Conservation (phyloP, 2,113 vertebrate genomes). For the Odontophorus gujanensis region DNA sequence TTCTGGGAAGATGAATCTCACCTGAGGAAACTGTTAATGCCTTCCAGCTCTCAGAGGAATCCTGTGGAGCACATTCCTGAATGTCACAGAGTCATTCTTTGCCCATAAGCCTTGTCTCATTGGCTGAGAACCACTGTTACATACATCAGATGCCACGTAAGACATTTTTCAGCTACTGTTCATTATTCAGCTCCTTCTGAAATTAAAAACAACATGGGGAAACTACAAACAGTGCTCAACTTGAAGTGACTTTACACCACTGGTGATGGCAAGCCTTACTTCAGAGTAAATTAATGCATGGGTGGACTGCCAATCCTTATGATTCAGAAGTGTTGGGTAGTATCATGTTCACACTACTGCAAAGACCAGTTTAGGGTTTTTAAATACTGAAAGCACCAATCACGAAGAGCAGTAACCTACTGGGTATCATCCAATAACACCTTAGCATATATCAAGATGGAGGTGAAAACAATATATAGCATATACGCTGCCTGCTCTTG, state of each 20-base stretch:
- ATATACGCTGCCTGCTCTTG: not conserved
- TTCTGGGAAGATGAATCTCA: not conserved
- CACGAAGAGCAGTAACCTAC: not conserved
- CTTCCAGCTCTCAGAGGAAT: not conserved
- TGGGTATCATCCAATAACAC: not conserved
- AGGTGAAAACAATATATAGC: not conserved
- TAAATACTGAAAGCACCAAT: not conserved
- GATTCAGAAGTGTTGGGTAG: not conserved
- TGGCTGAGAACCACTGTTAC: not conserved
- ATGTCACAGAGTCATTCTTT: not conserved
- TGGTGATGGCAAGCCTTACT: not conserved
- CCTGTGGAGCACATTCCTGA: not conserved
- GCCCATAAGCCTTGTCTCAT: not conserved
- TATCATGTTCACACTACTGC: not conserved
- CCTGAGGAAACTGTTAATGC: not conserved
- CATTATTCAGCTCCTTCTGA: not conserved
- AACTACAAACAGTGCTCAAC: not conserved
- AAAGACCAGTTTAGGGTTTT: not conserved
- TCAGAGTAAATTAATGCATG: not conserved
- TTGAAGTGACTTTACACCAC: not conserved
- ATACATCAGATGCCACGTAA: not conserved
- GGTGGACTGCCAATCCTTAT: not conserved
- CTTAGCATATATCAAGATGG: not conserved
- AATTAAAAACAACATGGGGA: not conserved
- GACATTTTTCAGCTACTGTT: not conserved